Percentiles rank a stretch among this genome's conserved stretches.
Conservation (phyloP, 2,113 vertebrate species). For the Psammodynastes pulverulentus region DNA sequence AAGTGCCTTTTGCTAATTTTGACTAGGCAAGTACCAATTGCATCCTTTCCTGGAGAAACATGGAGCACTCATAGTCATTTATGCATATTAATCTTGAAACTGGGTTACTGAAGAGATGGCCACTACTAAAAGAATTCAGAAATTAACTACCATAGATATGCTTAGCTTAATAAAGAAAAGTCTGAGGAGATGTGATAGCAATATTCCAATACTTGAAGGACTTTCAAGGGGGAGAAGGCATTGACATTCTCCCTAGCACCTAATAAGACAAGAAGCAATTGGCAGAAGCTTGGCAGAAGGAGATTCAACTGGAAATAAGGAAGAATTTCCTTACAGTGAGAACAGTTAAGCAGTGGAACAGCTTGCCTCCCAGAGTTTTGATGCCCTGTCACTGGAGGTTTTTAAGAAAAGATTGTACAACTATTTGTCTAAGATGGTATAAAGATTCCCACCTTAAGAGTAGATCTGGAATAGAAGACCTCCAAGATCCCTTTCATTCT, state of each 20-base stretch:
- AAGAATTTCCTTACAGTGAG: not conserved
- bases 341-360: not conserved
- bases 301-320: not conserved
- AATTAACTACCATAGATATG: not conserved
- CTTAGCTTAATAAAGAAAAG: not conserved
- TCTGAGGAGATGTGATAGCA: not conserved
- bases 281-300: not conserved
- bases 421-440: not conserved
- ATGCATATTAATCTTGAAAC: not conserved
- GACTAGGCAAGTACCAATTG: not conserved
- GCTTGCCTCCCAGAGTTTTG: not conserved
- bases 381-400: not conserved
- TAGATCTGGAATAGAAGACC: not conserved
- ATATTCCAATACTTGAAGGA: not conserved
- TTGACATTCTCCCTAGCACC: not conserved
- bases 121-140: not conserved
- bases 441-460: not conserved
- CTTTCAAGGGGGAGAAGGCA: not conserved
- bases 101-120: not conserved
- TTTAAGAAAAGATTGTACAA: not conserved
- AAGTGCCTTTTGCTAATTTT: not conserved
- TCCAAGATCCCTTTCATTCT: not conserved
- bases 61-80: not conserved
- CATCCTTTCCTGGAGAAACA: not conserved
- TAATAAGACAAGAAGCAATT: not conserved